These are phyloP conservation scores for Glyphotaelius pellucidus DNA, from an alignment of 2,888 invertebrate species.

Conservation along the genomic window DNA sequence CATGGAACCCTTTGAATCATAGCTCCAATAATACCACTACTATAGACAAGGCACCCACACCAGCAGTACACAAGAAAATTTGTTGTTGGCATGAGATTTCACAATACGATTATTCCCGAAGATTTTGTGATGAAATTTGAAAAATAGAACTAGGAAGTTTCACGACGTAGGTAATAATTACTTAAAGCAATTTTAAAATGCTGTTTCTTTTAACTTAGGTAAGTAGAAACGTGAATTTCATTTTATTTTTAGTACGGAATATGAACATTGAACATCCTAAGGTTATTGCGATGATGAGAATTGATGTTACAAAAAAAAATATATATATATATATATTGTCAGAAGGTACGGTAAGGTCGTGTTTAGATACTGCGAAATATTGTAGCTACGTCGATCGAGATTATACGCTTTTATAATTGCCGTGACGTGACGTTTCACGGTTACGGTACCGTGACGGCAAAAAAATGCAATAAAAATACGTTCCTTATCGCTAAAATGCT, in stretches of 20 bases:
- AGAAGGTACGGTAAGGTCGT: neutral
- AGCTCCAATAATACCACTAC: neutral
- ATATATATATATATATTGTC: no score
- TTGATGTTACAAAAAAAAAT: neutral
- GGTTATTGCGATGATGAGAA: neutral
- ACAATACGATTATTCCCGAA: neutral
- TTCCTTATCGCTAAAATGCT: no score
- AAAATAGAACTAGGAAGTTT: neutral
- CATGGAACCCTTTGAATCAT: neutral
- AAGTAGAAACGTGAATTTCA: neutral
- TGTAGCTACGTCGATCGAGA: no score
- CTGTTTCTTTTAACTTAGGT: neutral
- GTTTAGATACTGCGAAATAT: no score
- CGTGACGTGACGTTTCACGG: no score
- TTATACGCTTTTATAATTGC: no score
- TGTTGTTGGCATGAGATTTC: neutral
- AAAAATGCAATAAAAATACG: no score
- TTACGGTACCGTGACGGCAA: no score
- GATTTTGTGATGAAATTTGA: conserved; percentile 2
- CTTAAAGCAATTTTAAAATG: neutral
- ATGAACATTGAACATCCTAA: neutral
- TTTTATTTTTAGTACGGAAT: neutral
- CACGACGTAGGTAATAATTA: neutral
- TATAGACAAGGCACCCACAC: neutral
- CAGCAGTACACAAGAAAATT: neutral